Evolutionary conservation across 2,113 vertebrate genomes (phyloP), one percentile per base, ranked within the genome.

Genomic region (Semnopithecus entellus): DNA sequence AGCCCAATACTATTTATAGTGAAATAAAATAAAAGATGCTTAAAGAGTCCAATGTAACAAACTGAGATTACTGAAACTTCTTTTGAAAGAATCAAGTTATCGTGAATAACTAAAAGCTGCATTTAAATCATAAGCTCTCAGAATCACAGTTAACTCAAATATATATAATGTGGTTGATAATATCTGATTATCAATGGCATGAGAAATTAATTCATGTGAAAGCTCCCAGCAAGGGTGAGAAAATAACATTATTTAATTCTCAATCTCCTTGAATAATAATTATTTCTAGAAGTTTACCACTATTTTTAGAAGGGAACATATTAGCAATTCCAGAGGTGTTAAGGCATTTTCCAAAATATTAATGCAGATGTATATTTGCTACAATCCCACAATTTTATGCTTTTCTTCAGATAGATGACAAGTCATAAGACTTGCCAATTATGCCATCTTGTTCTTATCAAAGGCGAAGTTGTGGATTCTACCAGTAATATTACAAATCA

Each of bases 291-390:
- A 61, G 30, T 55, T 73, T 73, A 75, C 6, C 30, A 79, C 75
- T 90, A 75, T 85, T 90, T 97, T 85, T 89, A n/a, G 57, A 84
- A 90, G 40, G 27, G 83, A 84, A 64, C 50, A 81, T n/a, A 35
- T 32, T 66, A 82, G 35, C 30, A 91, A 93, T 91, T 96, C 5
- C 20, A 68, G 22, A 92, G 22, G 11, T 38, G n/a, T n/a, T 83
- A 90, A 40, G 14, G 20, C 11, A 78, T 90, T 92, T 96, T 94
- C 70, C 12, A 88, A 40, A 6, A 43, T 64, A 73, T 52, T n/a
- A 50, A 14, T 88, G 12, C 0, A 93, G 48, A 91, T 40, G 75
- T 35, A 5, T 61, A 85, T 90, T 88, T 92, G 23, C 18, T 55
- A 95, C 16, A 38, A 45, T 85, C 45, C 68, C 66, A 75, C n/a